A percentile compares a stretch with the other conserved stretches of the same genome.
Conservation (phyloP, 2,113 vertebrate species). For the Apus apus region DNA sequence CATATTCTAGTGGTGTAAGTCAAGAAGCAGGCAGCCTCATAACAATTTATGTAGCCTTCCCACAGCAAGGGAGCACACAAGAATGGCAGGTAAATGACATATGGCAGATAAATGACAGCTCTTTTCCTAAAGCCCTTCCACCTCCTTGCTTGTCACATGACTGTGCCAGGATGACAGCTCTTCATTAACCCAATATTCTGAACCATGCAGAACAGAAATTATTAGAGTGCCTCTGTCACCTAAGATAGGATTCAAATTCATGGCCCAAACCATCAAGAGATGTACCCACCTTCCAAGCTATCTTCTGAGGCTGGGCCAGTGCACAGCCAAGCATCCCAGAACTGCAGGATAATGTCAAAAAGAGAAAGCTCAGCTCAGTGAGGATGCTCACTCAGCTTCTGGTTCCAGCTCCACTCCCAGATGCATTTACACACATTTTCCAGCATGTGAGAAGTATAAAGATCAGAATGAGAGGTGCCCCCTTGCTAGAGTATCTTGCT, state of each 20-base stretch:
- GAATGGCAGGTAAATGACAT: background rate
- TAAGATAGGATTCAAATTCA: background rate
- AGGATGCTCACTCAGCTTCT: background rate
- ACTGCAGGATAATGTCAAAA: background rate
- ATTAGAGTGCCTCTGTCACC: background rate
- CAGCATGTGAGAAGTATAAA: background rate
- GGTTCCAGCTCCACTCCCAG: background rate
- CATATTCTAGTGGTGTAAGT: background rate
- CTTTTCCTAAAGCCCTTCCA: background rate
- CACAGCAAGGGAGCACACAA: background rate
- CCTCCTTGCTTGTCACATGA: background rate
- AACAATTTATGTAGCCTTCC: background rate
- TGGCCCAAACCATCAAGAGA: background rate
- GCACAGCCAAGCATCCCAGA: background rate
- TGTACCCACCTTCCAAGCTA: background rate
- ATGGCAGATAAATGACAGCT: background rate
- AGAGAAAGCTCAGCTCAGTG: background rate
- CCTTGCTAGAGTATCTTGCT: background rate
- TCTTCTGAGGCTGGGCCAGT: background rate
- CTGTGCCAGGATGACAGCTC: background rate
- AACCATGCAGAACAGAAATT: background rate
- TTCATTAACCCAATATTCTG: background rate
- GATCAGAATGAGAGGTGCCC: background rate
- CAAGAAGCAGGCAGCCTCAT: background rate
- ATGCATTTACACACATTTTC: background rate